Conservation (phyloP, 2,888 invertebrate species). For the Lydus trimaculatus region DNA sequence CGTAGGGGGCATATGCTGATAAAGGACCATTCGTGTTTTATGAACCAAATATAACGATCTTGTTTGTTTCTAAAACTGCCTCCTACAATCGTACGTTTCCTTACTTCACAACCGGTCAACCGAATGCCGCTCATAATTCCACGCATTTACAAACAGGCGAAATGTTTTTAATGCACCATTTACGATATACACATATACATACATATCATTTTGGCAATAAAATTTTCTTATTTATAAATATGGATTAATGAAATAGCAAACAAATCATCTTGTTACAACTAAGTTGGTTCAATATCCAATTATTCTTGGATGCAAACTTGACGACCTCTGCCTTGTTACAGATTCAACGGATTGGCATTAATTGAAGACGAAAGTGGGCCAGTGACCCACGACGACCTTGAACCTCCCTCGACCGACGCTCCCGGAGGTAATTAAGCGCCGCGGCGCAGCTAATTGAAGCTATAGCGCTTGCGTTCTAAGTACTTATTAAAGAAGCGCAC, state of each 20-base stretch:
- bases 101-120: not conserved
- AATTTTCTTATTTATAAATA: not conserved
- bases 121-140: not conserved
- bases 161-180: not conserved
- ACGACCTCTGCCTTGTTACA: conserved; percentile 1
- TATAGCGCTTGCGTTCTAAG: conserved; percentile 55
- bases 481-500: conserved; percentile 59
- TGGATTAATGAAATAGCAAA: not conserved
- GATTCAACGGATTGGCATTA: conserved; percentile 14
- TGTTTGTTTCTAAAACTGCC: conserved; percentile 40
- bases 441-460: conserved; percentile 59
- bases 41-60: conserved; percentile 51
- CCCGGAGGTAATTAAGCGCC: conserved; percentile 59
- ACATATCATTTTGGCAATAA: not conserved
- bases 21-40: conserved; percentile 51
- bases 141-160: not conserved
- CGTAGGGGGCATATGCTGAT: conserved; percentile 52
- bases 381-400: conserved; percentile 54
- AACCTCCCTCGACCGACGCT: conserved; percentile 53
- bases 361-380: conserved; percentile 49
- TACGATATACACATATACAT: not conserved
- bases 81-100: not conserved
- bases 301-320: not conserved
- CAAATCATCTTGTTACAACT: not conserved
- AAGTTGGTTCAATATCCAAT: not conserved